A percentile compares a stretch with the other conserved stretches of the same genome.
Evolutionary conservation across 1,140 invertebrate genomes (phyloP).

Genomic region (Lepidurus couesii): DNA sequence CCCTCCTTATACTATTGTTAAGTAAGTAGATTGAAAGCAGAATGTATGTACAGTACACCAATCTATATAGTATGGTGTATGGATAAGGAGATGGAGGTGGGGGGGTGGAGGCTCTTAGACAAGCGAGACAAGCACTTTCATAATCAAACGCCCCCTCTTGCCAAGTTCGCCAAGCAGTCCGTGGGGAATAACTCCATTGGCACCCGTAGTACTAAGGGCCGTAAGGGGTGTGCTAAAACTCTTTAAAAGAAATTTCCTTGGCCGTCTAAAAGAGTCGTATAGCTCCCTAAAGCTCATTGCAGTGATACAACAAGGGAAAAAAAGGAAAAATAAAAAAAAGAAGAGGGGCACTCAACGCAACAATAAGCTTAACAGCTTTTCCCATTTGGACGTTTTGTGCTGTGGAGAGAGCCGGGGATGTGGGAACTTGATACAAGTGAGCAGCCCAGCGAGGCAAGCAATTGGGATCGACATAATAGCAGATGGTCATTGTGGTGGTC

Average conservation of each 20-base stretch:
- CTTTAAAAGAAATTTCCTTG: slow-evolving; percentile 6
- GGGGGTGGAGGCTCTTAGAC: not conserved
- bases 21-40: not conserved
- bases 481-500: not conserved
- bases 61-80: slow-evolving; percentile 8
- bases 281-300: not conserved
- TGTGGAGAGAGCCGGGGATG: not conserved
- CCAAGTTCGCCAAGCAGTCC: not conserved
- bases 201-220: not conserved
- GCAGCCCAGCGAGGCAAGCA: not conserved
- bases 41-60: not conserved
- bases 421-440: not conserved
- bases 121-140: slow-evolving; percentile 1
- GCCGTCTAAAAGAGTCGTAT: not conserved
- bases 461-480: not conserved
- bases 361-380: slow-evolving; percentile 22
- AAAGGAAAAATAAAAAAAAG: too few relatives aligned
- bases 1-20: not conserved
- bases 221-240: slow-evolving; percentile 21
- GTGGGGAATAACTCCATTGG: slow-evolving; percentile 8
- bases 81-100: not conserved
- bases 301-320: not conserved
- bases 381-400: not conserved
- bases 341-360: not conserved
- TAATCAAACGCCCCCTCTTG: slow-evolving; percentile 14